Conservation (phyloP, 2,113 vertebrate genomes). For the Raja brachyura region DNA sequence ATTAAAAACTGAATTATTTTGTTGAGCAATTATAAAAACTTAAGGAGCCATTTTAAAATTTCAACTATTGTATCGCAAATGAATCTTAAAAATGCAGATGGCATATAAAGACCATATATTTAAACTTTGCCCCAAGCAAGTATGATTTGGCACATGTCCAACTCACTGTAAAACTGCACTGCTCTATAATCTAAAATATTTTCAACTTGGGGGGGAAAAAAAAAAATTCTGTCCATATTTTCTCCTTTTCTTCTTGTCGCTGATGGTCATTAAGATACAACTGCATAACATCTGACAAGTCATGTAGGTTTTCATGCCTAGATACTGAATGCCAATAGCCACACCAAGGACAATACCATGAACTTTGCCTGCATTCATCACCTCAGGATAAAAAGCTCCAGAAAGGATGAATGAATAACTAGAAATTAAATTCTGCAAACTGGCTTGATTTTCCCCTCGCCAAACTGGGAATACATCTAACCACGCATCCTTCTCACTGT, state of each 20-base stretch:
- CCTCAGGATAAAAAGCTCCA: background rate
- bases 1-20: background rate
- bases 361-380: background rate
- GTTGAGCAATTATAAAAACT: background rate
- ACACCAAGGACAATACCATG: background rate
- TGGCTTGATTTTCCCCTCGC: background rate
- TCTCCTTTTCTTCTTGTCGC: background rate
- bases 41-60: background rate
- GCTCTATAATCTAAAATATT: constrained; percentile 23
- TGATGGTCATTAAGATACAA: background rate
- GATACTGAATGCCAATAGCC: background rate
- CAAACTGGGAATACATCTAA: background rate
- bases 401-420: background rate
- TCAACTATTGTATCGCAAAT: background rate
- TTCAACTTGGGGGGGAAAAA: background rate
- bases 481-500: background rate
- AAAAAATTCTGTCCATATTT: background rate
- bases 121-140: background rate
- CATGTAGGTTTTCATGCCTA: background rate
- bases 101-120: background rate
- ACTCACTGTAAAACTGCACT: constrained; percentile 26
- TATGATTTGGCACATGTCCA: constrained; percentile 23
- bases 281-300: background rate
- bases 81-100: background rate
- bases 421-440: background rate